Percentiles rank a stretch among this genome's conserved stretches.
Conservation (phyloP, 2,113 vertebrate genomes). For the Falcunculus frontatus region DNA sequence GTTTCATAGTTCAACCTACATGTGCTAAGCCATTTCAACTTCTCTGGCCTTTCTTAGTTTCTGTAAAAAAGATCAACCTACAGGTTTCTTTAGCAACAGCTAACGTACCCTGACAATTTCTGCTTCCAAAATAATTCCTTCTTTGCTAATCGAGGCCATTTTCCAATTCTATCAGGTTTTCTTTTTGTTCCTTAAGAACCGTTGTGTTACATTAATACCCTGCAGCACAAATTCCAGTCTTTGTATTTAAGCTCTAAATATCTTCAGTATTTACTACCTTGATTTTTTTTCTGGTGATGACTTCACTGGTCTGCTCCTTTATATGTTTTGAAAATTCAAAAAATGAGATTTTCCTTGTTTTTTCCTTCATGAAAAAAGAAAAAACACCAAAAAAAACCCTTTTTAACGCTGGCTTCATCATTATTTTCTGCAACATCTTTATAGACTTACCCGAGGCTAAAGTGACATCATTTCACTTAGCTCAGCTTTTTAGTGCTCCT, state of each 20-base stretch:
- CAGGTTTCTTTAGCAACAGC: neutral
- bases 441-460: neutral
- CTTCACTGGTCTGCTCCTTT: neutral
- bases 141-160: neutral
- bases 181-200: neutral
- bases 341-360: fast-evolving
- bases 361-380: neutral
- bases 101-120: neutral
- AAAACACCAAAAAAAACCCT: no score
- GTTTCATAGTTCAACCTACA: neutral
- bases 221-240: neutral
- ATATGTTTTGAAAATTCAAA: neutral
- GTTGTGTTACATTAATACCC: neutral
- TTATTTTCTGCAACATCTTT: neutral
- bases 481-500: neutral
- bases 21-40: neutral
- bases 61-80: neutral
- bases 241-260: neutral
- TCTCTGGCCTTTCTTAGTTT: neutral
- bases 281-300: neutral
- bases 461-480: neutral
- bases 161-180: neutral
- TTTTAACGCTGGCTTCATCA: neutral
- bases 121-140: neutral
- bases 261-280: neutral